Base-by-base conservation (phyloP, 1,140 invertebrate genomes). In the Drosophila hydei region DNA sequence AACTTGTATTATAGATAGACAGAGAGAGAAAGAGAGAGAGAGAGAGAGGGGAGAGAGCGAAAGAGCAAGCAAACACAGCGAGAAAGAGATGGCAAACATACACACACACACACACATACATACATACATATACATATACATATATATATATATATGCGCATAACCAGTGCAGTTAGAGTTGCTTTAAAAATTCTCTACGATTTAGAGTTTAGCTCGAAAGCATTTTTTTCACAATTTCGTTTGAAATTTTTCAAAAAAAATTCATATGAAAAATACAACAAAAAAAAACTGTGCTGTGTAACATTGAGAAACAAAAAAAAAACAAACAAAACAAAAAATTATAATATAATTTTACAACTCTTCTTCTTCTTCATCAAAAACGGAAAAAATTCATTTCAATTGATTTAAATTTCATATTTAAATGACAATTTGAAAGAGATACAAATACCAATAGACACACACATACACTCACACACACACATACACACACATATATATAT, bases 111-210 rank as follows among this genome's bases (percentile, higher is more conserved):
- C 19, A 27, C n/a, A 51, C n/a, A 30, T 5, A 50, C 0, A 50
- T 2, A 27, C 7, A 33, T 6, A 14, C 4, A 55, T 9, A 51
- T 23, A 47, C 14, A 48, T 42, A 51, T 42, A 18, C 54, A 52
- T 33, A 61, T 45, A 40, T 30, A 60, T 51, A 60, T 27, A 48
- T 51, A 30, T 40, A 43, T 58, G 62, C 33, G 27, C 55, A 30
- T 48, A 88, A 81, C 81, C 75, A 88, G 83, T 88, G 81, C 81
- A 85, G 80, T 33, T 33, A 11, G 30, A 33, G 30, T 81, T 77
- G 80, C 80, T 77, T 85, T 79, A 85, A 85, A 85, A 85, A 85
- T 85, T 85, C 80, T 76, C 63, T 30, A 54, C 67, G 40, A 56
- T 30, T 58, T 58, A 73, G 75, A 84, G 73, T 79, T 79, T 84